phyloP scores from a whole-genome alignment of 2,113 vertebrate genomes.

The Triplophysa tibetana region DNA sequence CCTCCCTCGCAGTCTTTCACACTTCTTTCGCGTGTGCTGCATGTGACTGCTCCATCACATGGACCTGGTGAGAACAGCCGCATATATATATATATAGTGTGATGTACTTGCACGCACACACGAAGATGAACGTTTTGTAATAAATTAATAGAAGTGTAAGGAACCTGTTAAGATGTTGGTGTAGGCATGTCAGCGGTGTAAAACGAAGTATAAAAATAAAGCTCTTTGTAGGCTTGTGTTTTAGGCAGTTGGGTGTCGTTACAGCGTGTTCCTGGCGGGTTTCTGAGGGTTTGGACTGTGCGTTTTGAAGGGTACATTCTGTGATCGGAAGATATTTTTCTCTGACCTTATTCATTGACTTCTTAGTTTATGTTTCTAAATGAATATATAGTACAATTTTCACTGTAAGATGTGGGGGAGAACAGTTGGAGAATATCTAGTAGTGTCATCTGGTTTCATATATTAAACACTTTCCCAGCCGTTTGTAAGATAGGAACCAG shows the following conservation, averaged over 20 bases:
- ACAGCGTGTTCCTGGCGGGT: neutral
- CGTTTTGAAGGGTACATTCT: neutral
- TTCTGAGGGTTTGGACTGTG: neutral
- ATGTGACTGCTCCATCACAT: constrained; percentile 43
- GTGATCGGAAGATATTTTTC: neutral
- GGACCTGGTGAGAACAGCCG: constrained; percentile 19
- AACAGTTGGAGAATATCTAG: neutral
- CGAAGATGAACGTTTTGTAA: neutral
- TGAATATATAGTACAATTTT: neutral
- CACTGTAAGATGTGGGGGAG: neutral
- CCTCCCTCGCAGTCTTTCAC: neutral
- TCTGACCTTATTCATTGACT: neutral
- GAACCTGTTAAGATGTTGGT: constrained; percentile 22
- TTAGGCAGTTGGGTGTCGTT: neutral
- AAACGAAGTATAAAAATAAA: constrained; percentile 1
- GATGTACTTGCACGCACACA: neutral
- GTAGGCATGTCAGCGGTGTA: constrained; percentile 22
- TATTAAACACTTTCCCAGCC: neutral
- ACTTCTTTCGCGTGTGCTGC: constrained; percentile 24
- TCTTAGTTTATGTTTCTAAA: neutral
- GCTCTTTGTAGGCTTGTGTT: neutral
- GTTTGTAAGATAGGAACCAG: too few species aligned
- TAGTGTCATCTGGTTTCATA: neutral
- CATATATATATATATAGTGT: neutral
- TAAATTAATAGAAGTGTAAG: constrained; percentile 17